Conservation (phyloP, 1,140 invertebrate species). For the Hermetia illucens region DNA sequence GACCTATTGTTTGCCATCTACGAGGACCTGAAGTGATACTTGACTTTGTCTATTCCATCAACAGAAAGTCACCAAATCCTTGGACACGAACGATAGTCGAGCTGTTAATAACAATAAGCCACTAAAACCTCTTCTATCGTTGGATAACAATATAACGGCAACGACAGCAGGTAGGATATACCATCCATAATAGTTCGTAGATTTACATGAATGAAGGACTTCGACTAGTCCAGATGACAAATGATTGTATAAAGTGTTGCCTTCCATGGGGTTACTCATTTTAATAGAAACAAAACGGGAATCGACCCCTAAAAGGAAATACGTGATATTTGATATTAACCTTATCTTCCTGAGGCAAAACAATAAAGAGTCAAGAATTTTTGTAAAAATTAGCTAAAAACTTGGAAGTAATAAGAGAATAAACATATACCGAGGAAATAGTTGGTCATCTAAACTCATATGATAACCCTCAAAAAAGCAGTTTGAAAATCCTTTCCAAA, state of each 20-base stretch:
- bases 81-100: conserved; percentile 27
- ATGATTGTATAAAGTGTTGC: too few relatives aligned
- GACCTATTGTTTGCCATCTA: conserved; percentile 6
- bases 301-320: not conserved
- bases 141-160: conserved; percentile 14
- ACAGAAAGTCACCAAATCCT: conserved; percentile 26
- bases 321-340: not conserved
- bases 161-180: not conserved
- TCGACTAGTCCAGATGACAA: too few relatives aligned
- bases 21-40: too few relatives aligned
- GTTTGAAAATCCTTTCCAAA: too few relatives aligned
- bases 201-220: too few relatives aligned
- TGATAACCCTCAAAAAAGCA: not conserved
- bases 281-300: not conserved
- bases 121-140: conserved; percentile 22
- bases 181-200: not conserved
- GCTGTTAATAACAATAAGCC: conserved; percentile 29
- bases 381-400: too few relatives aligned
- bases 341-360: too few relatives aligned
- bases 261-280: not conserved
- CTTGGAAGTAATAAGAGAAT: too few relatives aligned
- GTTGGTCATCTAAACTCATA: too few relatives aligned
- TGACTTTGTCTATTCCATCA: conserved; percentile 11
- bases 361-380: too few relatives aligned
- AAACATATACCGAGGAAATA: too few relatives aligned